Base-by-base conservation (phyloP, 2,797 vertebrate genomes). In the Sebastiscus albofasciatus region DNA sequence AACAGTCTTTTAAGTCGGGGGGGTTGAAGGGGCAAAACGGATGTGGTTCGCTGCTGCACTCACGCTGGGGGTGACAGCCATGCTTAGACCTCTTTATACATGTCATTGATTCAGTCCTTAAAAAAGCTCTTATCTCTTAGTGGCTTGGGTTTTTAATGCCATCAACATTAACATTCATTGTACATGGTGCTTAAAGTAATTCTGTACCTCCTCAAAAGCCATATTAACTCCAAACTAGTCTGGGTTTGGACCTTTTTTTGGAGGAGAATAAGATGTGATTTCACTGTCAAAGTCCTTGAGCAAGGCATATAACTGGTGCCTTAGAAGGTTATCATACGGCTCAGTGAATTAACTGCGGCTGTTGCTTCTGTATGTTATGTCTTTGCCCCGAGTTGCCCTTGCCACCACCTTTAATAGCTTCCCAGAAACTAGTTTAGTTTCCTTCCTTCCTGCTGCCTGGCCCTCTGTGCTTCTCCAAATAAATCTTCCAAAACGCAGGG, bases 1-100 rank as follows among this genome's bases (percentile, higher is more conserved):
- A 93, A 70, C 65, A 52, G 55, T 27, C 61, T 86, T 86, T 82
- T 72, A 76, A 83, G 77, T 70, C 4, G 7, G 29, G 34, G 13
- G 10, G 24, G 76, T 59, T 55, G 7, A 56, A 34, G 34, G 72
- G 54, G 49, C 2, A 4, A 24, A 52, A 26, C 42, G 26, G 73
- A 67, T 29, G 74, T 27, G 75, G 22, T 13, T 31, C 8, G 16
- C 54, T 8, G 18, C 49, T 49, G 20, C 13, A 2, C 27, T 61
- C 55, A 16, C 64, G 24, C 34, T 13, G 56, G 14, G 62, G 61
- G 39, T 54, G 68, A 55, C 80, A 67, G 65, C 55, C 27, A 4
- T 7, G 2, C 70, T 64, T 3, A 36, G 62, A 67, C 52, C 58
- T 70, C 66, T 64, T 24, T 27, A 11, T n/a, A 39, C 61, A 24